A percentile compares a stretch with the other conserved stretches of the same genome.
These are phyloP conservation scores for Eupeodes latifasciatus DNA, from an alignment of 2,888 invertebrate species.

Conservation along the genomic window DNA sequence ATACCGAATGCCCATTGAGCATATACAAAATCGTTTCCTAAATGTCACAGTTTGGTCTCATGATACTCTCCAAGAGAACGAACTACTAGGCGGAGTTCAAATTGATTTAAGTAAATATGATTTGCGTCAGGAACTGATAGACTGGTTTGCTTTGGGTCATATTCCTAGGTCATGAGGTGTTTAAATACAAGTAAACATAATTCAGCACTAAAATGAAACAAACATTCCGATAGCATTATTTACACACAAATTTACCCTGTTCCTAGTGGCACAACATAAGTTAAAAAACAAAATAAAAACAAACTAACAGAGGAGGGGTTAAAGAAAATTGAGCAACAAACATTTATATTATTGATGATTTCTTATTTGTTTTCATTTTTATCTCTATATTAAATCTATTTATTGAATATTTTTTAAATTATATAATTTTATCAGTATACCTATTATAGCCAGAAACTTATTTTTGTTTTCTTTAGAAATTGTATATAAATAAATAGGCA, in stretches of 20 bases:
- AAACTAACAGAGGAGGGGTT: slow-evolving; percentile 25
- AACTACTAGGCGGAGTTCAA: slow-evolving; percentile 96
- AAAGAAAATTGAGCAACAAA: slow-evolving; percentile 49
- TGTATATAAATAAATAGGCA: slow-evolving; percentile 65
- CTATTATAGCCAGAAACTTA: slow-evolving; percentile 40
- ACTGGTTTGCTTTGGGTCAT: slow-evolving; percentile 92
- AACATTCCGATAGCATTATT: slow-evolving; percentile 65
- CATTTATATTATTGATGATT: slow-evolving; percentile 38
- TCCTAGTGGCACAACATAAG: slow-evolving; percentile 40
- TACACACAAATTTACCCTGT: slow-evolving; percentile 49
- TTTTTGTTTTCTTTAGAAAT: slow-evolving; percentile 46
- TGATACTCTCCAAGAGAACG: slow-evolving; percentile 96
- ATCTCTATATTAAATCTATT: slow-evolving; percentile 61
- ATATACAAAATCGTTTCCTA: slow-evolving; percentile 90
- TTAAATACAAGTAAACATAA: slow-evolving; percentile 9
- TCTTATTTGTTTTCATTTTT: slow-evolving; percentile 54
- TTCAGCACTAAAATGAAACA: slow-evolving; percentile 49
- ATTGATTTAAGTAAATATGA: slow-evolving; percentile 90
- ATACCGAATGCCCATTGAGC: slow-evolving; percentile 93
- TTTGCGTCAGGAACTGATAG: slow-evolving; percentile 90
- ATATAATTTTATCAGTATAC: slow-evolving; percentile 17
- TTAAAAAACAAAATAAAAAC: neutral
- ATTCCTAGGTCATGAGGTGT: slow-evolving; percentile 79
- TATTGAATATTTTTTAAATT: slow-evolving; percentile 52
- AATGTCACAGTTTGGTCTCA: slow-evolving; percentile 98